These are phyloP conservation scores for Elaeidobius kamerunicus DNA, from an alignment of 2,888 invertebrate species.

Conservation along the genomic window DNA sequence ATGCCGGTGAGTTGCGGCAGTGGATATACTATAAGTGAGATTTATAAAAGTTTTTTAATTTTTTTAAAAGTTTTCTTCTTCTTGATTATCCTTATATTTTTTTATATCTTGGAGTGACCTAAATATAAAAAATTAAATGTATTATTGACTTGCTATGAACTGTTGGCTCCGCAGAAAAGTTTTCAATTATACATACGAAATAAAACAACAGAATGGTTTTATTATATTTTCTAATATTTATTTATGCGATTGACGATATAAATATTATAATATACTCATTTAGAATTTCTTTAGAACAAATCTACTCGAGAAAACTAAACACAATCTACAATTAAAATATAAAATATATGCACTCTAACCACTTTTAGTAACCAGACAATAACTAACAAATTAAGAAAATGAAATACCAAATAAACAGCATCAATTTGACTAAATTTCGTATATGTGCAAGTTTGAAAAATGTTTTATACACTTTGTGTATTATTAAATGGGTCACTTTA, in stretches of 20 bases:
- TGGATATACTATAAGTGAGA: too few species aligned
- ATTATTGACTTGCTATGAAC: neutral
- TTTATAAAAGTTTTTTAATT: too few species aligned
- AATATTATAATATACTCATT: constrained; percentile 25
- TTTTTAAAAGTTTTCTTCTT: too few species aligned
- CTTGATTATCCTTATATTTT: constrained; percentile 1
- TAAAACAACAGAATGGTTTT: constrained; percentile 16
- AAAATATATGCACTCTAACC: constrained; percentile 27
- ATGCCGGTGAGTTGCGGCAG: too few species aligned
- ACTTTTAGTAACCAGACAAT: constrained; percentile 17
- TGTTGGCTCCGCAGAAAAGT: too few species aligned
- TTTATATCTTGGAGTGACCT: neutral
- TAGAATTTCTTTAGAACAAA: constrained; percentile 23
- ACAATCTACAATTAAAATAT: constrained; percentile 23
- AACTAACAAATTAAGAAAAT: constrained; percentile 7
- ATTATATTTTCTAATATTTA: constrained; percentile 26
- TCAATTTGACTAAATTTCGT: constrained; percentile 10
- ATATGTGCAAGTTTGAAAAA: constrained; percentile 5
- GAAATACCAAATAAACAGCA: constrained; percentile 6
- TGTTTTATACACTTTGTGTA: constrained; percentile 7
- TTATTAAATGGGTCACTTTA: too few species aligned
- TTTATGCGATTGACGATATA: constrained; percentile 26
- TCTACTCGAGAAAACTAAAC: constrained; percentile 25
- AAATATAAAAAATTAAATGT: too few species aligned
- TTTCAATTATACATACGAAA: too few species aligned